Percentiles rank a stretch among this genome's conserved stretches.
Conservation (phyloP, 2,888 invertebrate genomes). For the Emmelina monodactyla region DNA sequence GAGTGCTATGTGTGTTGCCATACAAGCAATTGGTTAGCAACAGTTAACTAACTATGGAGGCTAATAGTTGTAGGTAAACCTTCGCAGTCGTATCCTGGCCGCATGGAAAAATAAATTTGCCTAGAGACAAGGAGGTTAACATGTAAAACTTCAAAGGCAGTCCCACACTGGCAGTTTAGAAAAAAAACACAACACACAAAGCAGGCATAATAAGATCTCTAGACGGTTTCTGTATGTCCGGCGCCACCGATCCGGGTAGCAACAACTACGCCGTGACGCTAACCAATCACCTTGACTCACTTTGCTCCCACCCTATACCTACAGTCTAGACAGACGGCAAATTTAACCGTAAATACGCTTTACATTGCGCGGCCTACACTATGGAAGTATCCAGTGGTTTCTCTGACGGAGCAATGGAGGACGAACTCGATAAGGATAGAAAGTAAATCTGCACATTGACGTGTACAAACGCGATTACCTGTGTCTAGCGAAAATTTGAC, state of each 20-base stretch:
- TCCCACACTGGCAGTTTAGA: too few species aligned
- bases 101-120: too few species aligned
- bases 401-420: too few species aligned
- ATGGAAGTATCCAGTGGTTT: not conserved
- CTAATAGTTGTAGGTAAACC: too few species aligned
- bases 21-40: not conserved
- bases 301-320: constrained; percentile 23
- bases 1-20: not conserved
- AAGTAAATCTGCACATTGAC: not conserved
- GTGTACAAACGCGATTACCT: too few species aligned
- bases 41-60: too few species aligned
- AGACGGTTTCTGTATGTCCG: constrained; percentile 9
- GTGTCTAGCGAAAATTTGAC: too few species aligned
- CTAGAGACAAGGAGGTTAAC: too few species aligned
- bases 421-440: not conserved
- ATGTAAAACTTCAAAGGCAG: too few species aligned
- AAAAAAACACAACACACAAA: too few species aligned
- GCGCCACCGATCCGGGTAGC: constrained; percentile 41
- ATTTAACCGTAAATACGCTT: not conserved
- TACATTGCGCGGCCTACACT: not conserved
- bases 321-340: not conserved
- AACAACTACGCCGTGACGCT: constrained; percentile 36
- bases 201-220: constrained; percentile 7
- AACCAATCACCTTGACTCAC: constrained; percentile 58
- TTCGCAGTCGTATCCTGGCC: too few species aligned